phyloP scores from a whole-genome alignment of 2,888 invertebrate genomes.

The Ichneumon xanthorius region DNA sequence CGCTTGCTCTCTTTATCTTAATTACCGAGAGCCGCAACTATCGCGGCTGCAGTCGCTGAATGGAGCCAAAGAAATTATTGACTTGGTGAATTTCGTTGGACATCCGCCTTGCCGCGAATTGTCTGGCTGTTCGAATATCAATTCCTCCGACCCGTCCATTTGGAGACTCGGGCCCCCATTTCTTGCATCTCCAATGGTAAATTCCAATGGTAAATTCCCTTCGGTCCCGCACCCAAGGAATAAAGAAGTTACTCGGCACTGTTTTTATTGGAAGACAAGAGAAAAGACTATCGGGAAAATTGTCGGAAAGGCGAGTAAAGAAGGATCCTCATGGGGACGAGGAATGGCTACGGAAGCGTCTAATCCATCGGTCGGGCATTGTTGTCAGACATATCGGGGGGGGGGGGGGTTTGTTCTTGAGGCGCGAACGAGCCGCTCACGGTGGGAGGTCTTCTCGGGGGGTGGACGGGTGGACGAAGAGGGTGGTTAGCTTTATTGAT shows the following conservation, averaged over 20 bases:
- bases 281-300: background rate
- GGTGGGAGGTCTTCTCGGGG: conserved; percentile 69
- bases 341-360: conserved; percentile 76
- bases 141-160: background rate
- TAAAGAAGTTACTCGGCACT: background rate
- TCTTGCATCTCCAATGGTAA: background rate
- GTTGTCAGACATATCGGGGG: conserved; percentile 83
- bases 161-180: background rate
- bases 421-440: conserved; percentile 72
- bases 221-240: background rate
- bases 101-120: background rate
- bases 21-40: conserved; percentile 38
- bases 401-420: conserved; percentile 83
- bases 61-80: conserved; percentile 15
- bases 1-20: conserved; percentile 56
- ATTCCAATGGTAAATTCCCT: background rate
- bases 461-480: conserved; percentile 75
- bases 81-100: background rate
- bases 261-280: background rate
- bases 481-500: conserved; percentile 85
- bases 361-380: conserved; percentile 82
- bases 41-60: conserved; percentile 3
- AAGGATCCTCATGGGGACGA: background rate
- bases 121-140: background rate
- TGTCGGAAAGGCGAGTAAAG: background rate